Evolutionary conservation across 1,140 invertebrate genomes (phyloP).

Genomic region (Fopius arisanus): DNA sequence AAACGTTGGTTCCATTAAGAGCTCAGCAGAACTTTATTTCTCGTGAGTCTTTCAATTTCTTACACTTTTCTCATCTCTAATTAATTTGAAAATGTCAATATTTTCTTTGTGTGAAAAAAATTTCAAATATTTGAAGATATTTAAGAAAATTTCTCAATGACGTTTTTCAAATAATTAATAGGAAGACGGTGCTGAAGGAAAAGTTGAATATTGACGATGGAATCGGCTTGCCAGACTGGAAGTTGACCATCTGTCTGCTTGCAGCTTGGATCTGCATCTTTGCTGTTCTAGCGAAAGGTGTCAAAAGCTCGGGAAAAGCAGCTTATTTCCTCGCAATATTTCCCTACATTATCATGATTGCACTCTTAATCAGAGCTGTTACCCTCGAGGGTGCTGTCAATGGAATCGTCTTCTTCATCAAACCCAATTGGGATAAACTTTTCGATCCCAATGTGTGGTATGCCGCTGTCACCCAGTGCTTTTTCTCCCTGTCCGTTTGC

Average conservation of each 20-base stretch:
- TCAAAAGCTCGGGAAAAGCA: constrained; percentile 71
- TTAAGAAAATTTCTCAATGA: too few species aligned
- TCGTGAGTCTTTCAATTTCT: constrained; percentile 58
- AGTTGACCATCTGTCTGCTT: constrained; percentile 73
- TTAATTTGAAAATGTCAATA: background rate
- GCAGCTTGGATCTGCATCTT: constrained; percentile 77
- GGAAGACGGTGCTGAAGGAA: constrained; percentile 68
- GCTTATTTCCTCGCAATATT: constrained; percentile 79
- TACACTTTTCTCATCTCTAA: too few species aligned
- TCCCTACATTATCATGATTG: constrained; percentile 76
- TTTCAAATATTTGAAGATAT: too few species aligned
- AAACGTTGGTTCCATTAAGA: constrained; percentile 49
- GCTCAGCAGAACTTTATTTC: constrained; percentile 71
- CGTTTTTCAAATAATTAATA: constrained; percentile 42
- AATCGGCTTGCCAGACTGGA: constrained; percentile 71
- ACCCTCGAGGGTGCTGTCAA: constrained; percentile 70
- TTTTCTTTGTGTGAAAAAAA: too few species aligned
- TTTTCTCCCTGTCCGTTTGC: constrained; percentile 84
- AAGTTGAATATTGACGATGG: constrained; percentile 68
- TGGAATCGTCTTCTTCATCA: constrained; percentile 76
- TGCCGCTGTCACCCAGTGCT: constrained; percentile 84
- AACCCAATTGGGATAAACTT: constrained; percentile 74
- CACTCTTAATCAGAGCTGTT: constrained; percentile 70
- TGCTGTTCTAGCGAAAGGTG: constrained; percentile 71
- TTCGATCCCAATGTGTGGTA: constrained; percentile 81